Evolutionary conservation across 1,140 invertebrate genomes (phyloP).

Genomic region (Penaeus chinensis): DNA sequence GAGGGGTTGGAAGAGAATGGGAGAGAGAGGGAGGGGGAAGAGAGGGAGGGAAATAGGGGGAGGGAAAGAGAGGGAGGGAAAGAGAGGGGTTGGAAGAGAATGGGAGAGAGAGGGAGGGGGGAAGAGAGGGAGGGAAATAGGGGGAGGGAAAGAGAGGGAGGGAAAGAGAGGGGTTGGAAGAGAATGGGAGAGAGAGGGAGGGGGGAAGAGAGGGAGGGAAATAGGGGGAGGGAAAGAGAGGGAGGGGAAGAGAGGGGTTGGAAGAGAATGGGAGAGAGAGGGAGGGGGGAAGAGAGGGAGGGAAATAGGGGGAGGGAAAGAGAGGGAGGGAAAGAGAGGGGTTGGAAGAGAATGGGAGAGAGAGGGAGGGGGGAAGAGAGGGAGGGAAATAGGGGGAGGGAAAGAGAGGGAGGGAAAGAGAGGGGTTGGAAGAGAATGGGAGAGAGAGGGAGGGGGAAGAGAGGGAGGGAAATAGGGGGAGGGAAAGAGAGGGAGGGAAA

Average conservation of each 20-base stretch:
- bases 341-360: not conserved
- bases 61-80: not conserved
- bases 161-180: not conserved
- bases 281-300: not conserved
- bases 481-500: no score
- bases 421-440: no score
- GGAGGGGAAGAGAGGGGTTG: not conserved
- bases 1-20: constrained; percentile 1
- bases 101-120: not conserved
- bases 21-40: not conserved
- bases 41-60: not conserved
- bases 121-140: not conserved
- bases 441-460: no score
- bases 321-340: not conserved
- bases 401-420: no score
- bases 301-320: not conserved
- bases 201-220: not conserved
- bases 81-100: not conserved
- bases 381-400: not conserved
- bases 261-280: not conserved
- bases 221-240: not conserved
- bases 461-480: no score
- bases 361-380: constrained; percentile 1
- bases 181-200: not conserved
- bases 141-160: not conserved